Evolutionary conservation across 2,888 invertebrate genomes (phyloP).

Genomic region (Sinodicranocentrus sp.): DNA sequence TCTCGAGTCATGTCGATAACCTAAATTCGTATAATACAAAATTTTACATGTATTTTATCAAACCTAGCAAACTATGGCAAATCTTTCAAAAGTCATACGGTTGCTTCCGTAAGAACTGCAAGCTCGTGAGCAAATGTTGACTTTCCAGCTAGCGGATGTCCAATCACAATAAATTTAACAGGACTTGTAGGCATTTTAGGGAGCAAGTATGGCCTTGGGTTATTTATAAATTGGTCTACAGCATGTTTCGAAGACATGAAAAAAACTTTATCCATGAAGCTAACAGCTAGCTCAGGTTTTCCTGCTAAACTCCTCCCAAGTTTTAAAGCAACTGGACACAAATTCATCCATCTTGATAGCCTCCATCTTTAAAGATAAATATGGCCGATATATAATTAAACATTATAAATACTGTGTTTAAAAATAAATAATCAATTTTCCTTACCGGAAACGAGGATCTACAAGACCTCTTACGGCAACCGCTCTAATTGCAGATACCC

Average conservation of each 20-base stretch:
- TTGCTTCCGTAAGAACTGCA: constrained; percentile 80
- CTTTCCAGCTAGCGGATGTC: constrained; percentile 83
- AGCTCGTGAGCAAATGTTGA: constrained; percentile 81
- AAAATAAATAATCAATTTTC: too few relatives aligned
- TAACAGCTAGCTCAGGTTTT: constrained; percentile 81
- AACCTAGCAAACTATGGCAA: not conserved
- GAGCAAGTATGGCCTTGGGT: constrained; percentile 83
- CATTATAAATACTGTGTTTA: not conserved
- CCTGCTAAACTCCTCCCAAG: constrained; percentile 81
- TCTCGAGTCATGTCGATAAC: constrained; percentile 72
- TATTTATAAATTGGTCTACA: constrained; percentile 81
- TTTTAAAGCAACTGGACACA: constrained; percentile 84
- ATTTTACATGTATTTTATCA: not conserved
- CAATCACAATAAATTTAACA: constrained; percentile 82
- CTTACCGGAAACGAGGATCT: constrained; percentile 71
- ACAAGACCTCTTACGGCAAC: constrained; percentile 61
- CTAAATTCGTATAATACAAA: not conserved
- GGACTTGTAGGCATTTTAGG: constrained; percentile 82
- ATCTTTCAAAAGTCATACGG: constrained; percentile 77
- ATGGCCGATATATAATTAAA: not conserved
- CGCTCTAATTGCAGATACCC: constrained; percentile 65
- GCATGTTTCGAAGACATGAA: constrained; percentile 81
- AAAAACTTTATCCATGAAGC: constrained; percentile 83
- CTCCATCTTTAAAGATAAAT: constrained; percentile 78
- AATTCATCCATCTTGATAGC: constrained; percentile 82